Conservation (phyloP, 2,797 vertebrate species). For the Otolemur crassicaudatus region DNA sequence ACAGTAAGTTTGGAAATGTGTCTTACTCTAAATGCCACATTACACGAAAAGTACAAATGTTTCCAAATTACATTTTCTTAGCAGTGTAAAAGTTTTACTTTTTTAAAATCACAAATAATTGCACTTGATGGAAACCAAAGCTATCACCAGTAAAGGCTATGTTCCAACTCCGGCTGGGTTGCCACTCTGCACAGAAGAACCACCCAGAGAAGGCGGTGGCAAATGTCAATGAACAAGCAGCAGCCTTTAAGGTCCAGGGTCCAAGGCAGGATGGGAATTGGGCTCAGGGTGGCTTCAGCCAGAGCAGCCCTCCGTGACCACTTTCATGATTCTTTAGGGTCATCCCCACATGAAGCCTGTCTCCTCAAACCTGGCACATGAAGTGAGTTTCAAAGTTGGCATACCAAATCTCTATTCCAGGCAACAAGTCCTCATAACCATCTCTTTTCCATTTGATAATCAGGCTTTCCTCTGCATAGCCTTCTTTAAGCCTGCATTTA, state of each 20-base stretch:
- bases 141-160: neutral
- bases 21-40: neutral
- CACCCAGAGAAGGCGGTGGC: neutral
- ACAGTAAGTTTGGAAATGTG: neutral
- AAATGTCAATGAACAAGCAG: neutral
- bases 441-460: constrained; percentile 96
- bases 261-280: neutral
- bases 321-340: constrained; percentile 94
- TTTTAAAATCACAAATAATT: neutral
- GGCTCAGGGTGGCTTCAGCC: constrained; percentile 85
- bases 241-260: neutral
- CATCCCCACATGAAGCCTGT: constrained; percentile 94
- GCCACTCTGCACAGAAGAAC: neutral
- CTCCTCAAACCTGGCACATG: constrained; percentile 94
- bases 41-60: neutral
- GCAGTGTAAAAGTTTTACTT: neutral
- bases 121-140: neutral
- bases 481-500: constrained; percentile 93
- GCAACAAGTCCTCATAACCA: constrained; percentile 93
- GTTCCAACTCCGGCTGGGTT: neutral
- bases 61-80: neutral
- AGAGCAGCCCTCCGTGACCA: constrained; percentile 92
- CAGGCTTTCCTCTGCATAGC: constrained; percentile 93
- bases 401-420: constrained; percentile 93
- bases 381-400: constrained; percentile 95